Evolutionary conservation across 1,140 invertebrate genomes (phyloP), one percentile per base, ranked within the genome.

Genomic region (Neocloeon triangulifer): DNA sequence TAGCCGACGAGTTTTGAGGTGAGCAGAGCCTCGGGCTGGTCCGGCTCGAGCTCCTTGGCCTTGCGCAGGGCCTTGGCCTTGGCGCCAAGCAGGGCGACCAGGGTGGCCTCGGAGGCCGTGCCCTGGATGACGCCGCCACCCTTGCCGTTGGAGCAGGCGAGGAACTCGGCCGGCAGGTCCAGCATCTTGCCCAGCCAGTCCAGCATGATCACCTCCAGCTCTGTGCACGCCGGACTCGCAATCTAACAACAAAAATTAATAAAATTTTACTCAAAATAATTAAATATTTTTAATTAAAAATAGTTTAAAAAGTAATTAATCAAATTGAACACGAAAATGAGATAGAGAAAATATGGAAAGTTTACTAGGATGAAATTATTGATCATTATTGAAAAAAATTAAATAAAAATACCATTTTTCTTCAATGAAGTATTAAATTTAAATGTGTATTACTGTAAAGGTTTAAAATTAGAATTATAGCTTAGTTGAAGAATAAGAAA

Each of bases 111-210:
- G 46, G 79, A 85, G 8, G 82, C 81, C 0, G 81, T 84, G 8
- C 80, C 78, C 55, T 72, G 74, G 43, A 95, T 97, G 1, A 97
- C 86, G 10, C 86, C 88, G 9, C 91, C 89, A 0, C 71, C 80
- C 45, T 78, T 77, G 9, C 75, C 76, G 0, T 78, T 72, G 7
- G 67, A 74, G 36, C 67, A 65, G 10, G 76, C 68, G 8, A 96
- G 56, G 50, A 95, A 94, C 37, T 73, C 65, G n/a, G 74, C 60
- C 0, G 94, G 94, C 4, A 98, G 56, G 5, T 79, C 70, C 19
- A 99, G 47, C 69, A 94, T 80, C 59, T 95, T 85, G 26, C 84
- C 91, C 30, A 99, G 53, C 94, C 94, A 99, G 56, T 99, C 86
- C 46, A 96, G 53, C 72, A 94, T 92, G 9, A 88, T 66, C 10